Conservation (phyloP, 2,113 vertebrate species). For the Lepidothrix coronata region DNA sequence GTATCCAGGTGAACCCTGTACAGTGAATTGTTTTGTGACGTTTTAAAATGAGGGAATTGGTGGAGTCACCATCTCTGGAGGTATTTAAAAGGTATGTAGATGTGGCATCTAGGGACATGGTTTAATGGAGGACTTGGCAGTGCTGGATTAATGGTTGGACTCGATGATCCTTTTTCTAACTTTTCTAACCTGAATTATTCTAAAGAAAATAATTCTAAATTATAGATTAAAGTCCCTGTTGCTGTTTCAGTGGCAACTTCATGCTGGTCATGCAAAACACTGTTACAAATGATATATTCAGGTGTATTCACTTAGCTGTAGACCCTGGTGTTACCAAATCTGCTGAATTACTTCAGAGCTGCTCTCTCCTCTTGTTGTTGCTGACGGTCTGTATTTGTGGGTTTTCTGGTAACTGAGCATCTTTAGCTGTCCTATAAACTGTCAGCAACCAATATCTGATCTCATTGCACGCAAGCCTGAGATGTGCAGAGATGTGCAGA, state of each 20-base stretch:
- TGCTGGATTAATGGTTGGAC: accelerated
- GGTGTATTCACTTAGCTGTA: background rate
- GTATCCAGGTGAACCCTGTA: background rate
- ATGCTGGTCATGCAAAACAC: background rate
- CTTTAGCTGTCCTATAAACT: background rate
- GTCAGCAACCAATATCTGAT: background rate
- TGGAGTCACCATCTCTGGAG: background rate
- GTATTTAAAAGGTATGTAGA: background rate
- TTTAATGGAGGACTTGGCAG: background rate
- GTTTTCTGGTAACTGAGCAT: background rate
- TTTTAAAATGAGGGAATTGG: background rate
- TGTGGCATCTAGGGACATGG: background rate
- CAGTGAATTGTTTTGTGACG: background rate
- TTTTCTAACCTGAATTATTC: background rate
- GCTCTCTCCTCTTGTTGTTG: background rate
- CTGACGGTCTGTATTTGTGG: background rate
- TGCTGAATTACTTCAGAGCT: background rate
- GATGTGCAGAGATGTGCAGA: too few species aligned
- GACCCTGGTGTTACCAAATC: background rate
- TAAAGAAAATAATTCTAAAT: background rate
- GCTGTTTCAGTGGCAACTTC: background rate
- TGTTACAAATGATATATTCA: background rate
- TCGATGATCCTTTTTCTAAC: background rate
- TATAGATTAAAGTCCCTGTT: background rate
- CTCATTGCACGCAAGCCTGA: background rate